phyloP scores from a whole-genome alignment of 1,140 invertebrate genomes.

The Probaryconus sp. region DNA sequence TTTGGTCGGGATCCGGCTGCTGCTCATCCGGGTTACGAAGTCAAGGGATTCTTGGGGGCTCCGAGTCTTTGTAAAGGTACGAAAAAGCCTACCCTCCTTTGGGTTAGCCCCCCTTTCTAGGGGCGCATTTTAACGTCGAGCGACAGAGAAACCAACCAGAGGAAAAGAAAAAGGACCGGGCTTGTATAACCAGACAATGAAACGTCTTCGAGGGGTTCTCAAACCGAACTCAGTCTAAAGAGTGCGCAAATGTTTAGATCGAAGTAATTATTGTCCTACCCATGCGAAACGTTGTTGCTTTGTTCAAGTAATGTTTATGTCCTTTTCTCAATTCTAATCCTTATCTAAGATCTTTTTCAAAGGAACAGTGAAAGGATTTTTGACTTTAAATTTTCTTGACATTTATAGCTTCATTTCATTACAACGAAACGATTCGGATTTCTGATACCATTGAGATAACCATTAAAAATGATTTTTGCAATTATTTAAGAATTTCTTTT shows the following conservation, averaged over 20 bases:
- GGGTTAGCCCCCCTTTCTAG: conserved; percentile 60
- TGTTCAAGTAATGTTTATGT: no score
- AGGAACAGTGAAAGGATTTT: no score
- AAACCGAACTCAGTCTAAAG: conserved; percentile 1
- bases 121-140: conserved; percentile 41
- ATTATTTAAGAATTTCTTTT: no score
- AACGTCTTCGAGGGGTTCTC: conserved; percentile 75
- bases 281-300: conserved; percentile 32
- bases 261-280: conserved; percentile 32
- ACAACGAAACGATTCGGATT: no score
- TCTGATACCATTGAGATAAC: no score
- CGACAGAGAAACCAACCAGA: conserved; percentile 4
- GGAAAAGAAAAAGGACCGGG: conserved; percentile 12
- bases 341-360: no score
- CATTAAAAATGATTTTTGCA: no score
- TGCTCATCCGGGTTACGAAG: conserved; percentile 72
- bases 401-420: no score
- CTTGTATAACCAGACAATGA: conserved; percentile 56
- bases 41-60: conserved; percentile 74
- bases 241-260: conserved; percentile 51
- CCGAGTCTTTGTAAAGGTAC: conserved; percentile 67
- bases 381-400: no score
- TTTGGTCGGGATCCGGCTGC: conserved; percentile 63
- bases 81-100: conserved; percentile 73
- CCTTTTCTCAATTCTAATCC: no score